A percentile compares a stretch with the other conserved stretches of the same genome.
These are phyloP conservation scores for Agrypnia vestita DNA, from an alignment of 1,140 invertebrate genomes.

Conservation along the genomic window DNA sequence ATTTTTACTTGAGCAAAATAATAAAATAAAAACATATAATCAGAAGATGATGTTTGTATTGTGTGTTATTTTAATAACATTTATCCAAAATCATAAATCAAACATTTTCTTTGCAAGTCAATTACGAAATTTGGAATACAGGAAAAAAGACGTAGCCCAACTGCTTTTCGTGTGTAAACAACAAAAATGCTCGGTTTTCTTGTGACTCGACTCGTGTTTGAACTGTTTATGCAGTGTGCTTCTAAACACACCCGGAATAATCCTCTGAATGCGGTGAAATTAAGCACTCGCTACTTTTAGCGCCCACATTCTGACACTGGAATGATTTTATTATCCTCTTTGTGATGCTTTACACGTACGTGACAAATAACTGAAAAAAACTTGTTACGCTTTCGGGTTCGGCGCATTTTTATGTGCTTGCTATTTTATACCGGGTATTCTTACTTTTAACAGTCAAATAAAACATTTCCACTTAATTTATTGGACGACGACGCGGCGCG, in stretches of 20 bases:
- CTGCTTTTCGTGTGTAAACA: no score
- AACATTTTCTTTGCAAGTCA: no score
- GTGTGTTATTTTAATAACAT: no score
- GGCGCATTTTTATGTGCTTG: slow-evolving; percentile 1
- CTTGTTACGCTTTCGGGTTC: slow-evolving; percentile 1
- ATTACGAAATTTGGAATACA: no score
- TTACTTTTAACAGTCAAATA: background rate
- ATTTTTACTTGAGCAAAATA: no score
- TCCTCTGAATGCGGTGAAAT: background rate
- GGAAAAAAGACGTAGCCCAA: no score
- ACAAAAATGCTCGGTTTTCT: no score
- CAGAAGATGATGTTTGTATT: no score
- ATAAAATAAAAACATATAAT: no score
- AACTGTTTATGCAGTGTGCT: background rate
- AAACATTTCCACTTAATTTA: slow-evolving; percentile 3
- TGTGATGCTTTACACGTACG: slow-evolving; percentile 6
- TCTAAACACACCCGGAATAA: background rate
- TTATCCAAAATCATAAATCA: no score
- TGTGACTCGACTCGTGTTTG: no score
- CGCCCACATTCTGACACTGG: background rate
- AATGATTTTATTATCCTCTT: slow-evolving; percentile 11
- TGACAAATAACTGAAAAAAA: slow-evolving; percentile 20
- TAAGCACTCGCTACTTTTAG: slow-evolving; percentile 17
- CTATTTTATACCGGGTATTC: background rate
- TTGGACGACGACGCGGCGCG: background rate